Evolutionary conservation across 2,113 vertebrate species (phyloP).

Genomic region (Chrysemys picta): DNA sequence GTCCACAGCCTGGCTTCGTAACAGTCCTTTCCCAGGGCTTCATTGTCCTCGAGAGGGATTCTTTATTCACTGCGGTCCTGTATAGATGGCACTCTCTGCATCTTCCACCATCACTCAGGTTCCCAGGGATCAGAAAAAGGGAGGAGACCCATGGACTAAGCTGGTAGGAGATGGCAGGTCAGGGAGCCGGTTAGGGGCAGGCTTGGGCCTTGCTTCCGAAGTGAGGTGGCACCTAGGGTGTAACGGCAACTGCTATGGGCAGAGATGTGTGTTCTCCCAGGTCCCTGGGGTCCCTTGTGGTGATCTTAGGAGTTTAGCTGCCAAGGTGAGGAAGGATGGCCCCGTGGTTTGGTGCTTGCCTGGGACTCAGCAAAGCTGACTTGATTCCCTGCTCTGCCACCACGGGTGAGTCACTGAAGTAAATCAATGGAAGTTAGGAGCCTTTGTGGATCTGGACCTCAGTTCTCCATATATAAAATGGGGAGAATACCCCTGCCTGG

Average conservation of each 20-base stretch:
- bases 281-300: not conserved
- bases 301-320: not conserved
- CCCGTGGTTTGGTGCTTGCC: not conserved
- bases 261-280: not conserved
- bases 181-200: not conserved
- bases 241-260: not conserved
- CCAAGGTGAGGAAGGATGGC: not conserved
- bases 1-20: accelerated
- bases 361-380: not conserved
- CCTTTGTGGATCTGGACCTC: not conserved
- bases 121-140: no score
- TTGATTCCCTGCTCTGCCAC: not conserved
- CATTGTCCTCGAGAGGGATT: not conserved
- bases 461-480: not conserved
- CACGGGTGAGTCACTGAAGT: not conserved
- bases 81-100: not conserved
- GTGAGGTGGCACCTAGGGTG: not conserved
- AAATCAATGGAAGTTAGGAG: not conserved
- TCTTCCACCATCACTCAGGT: not conserved
- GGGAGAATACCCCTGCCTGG: not conserved
- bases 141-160: not conserved
- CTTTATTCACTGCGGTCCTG: not conserved
- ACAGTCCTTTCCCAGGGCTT: not conserved
- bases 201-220: not conserved
- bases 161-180: not conserved